These are phyloP conservation scores for Siderastrea siderea DNA, from an alignment of 92 coral and sea anemone species.

Conservation along the genomic window DNA sequence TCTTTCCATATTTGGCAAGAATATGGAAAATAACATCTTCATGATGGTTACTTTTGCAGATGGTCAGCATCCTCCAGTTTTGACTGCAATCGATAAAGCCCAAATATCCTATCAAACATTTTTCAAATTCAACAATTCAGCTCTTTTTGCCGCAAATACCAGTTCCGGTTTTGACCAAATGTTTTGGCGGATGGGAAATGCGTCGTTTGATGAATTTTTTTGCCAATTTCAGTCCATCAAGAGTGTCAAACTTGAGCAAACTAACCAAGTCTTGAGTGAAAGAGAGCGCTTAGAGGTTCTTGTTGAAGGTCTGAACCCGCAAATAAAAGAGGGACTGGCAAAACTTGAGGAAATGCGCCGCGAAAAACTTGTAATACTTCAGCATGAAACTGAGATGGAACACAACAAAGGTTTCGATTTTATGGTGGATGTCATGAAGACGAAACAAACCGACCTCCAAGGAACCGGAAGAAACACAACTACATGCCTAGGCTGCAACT, in stretches of 20 bases:
- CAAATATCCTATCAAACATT: conserved; percentile 6
- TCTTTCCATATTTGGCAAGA: conserved; percentile 64
- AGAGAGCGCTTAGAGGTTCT: conserved; percentile 44
- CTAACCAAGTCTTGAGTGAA: conserved; percentile 46
- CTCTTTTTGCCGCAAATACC: conserved; percentile 32
- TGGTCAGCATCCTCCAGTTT: conserved; percentile 51
- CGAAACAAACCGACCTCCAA: conserved; percentile 1
- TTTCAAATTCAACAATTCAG: conserved; percentile 67
- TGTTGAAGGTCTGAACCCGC: conserved; percentile 39
- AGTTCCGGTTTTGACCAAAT: conserved; percentile 28
- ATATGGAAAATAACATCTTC: conserved; percentile 48
- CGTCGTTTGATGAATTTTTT: conserved; percentile 27
- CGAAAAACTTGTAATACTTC: conserved; percentile 34
- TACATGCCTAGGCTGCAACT: conserved; percentile 47
- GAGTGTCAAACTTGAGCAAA: conserved; percentile 45
- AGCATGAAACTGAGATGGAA: conserved; percentile 54
- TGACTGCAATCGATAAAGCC: conserved; percentile 39
- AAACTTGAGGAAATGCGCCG: conserved; percentile 55
- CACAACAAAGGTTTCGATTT: conserved; percentile 56
- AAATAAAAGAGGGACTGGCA: conserved; percentile 38
- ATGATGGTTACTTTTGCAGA: conserved; percentile 71
- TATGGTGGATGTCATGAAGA: conserved; percentile 7
- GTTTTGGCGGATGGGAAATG: conserved; percentile 70
- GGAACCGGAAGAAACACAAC: conserved; percentile 38
- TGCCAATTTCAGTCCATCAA: not conserved